Evolutionary conservation across 1,140 invertebrate species (phyloP).

Genomic region (Phenacoccus solenopsis): DNA sequence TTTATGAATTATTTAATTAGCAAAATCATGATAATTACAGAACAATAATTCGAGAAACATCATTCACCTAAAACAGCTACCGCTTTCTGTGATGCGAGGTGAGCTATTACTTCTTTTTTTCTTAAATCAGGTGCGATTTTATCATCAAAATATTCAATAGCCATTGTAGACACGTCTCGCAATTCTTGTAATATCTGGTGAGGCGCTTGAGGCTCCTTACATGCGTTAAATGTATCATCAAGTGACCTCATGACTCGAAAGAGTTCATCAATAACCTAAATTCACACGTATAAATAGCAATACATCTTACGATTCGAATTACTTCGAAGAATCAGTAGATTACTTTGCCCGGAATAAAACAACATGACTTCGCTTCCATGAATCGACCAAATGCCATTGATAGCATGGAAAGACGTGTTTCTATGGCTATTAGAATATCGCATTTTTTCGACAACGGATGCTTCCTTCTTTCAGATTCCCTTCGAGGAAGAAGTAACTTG

Average conservation of each 20-base stretch:
- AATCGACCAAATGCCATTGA: constrained; percentile 86
- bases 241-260: constrained; percentile 56
- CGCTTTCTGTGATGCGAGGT: not conserved
- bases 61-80: not conserved
- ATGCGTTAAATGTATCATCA: constrained; percentile 30
- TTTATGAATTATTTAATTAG: too few species aligned
- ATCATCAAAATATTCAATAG: constrained; percentile 92
- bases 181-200: constrained; percentile 80
- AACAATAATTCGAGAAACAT: too few species aligned
- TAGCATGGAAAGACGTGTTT: constrained; percentile 79
- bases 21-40: too few species aligned
- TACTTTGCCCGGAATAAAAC: constrained; percentile 87
- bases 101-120: constrained; percentile 27
- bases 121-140: constrained; percentile 55
- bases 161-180: constrained; percentile 87
- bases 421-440: constrained; percentile 78
- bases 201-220: constrained; percentile 28
- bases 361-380: constrained; percentile 65
- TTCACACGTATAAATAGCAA: not conserved
- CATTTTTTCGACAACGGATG: constrained; percentile 73
- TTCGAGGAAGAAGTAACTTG: constrained; percentile 66
- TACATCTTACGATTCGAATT: too few species aligned
- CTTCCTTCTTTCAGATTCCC: constrained; percentile 75
- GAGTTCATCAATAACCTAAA: constrained; percentile 78
- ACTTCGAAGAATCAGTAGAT: not conserved